Conservation (phyloP, 2,797 vertebrate species). For the Menidia menidia region DNA sequence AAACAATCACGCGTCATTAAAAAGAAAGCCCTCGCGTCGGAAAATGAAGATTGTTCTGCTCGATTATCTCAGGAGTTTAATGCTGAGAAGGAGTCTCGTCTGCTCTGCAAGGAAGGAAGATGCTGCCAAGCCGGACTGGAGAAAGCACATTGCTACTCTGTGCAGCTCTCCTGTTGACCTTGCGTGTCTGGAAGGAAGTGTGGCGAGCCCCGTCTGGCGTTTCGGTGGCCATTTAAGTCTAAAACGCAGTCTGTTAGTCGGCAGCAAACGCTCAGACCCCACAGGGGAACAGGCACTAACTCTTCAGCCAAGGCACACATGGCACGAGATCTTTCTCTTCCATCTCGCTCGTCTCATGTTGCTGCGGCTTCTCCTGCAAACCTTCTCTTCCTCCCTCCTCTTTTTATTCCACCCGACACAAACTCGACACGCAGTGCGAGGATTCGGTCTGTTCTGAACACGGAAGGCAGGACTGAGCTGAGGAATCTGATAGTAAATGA, state of each 20-base stretch:
- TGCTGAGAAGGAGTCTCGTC: slow-evolving; percentile 51
- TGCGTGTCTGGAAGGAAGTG: slow-evolving; percentile 61
- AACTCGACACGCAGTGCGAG: slow-evolving; percentile 42
- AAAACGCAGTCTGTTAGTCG: slow-evolving; percentile 70
- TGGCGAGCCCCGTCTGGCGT: slow-evolving; percentile 67
- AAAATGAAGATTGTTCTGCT: slow-evolving; percentile 51
- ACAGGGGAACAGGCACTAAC: slow-evolving; percentile 54
- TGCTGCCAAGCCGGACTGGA: slow-evolving; percentile 36
- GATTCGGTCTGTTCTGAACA: slow-evolving; percentile 49
- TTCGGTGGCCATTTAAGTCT: slow-evolving; percentile 79
- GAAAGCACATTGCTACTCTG: slow-evolving; percentile 28
- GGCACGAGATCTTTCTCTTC: slow-evolving; percentile 47
- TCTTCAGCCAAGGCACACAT: slow-evolving; percentile 65
- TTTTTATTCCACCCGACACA: slow-evolving; percentile 43
- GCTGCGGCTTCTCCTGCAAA: slow-evolving; percentile 38
- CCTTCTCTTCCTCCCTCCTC: background rate
- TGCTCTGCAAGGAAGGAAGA: slow-evolving; percentile 35
- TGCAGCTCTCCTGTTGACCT: slow-evolving; percentile 65
- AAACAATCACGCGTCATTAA: background rate
- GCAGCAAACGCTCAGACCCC: slow-evolving; percentile 59
- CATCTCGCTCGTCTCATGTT: slow-evolving; percentile 45
- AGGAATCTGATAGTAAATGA: slow-evolving; percentile 27
- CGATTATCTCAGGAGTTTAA: slow-evolving; percentile 45
- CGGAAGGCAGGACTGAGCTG: slow-evolving; percentile 32
- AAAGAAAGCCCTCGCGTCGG: slow-evolving; percentile 1